Evolutionary conservation across 2,888 invertebrate genomes (phyloP).

Genomic region (Hipparchia semele): DNA sequence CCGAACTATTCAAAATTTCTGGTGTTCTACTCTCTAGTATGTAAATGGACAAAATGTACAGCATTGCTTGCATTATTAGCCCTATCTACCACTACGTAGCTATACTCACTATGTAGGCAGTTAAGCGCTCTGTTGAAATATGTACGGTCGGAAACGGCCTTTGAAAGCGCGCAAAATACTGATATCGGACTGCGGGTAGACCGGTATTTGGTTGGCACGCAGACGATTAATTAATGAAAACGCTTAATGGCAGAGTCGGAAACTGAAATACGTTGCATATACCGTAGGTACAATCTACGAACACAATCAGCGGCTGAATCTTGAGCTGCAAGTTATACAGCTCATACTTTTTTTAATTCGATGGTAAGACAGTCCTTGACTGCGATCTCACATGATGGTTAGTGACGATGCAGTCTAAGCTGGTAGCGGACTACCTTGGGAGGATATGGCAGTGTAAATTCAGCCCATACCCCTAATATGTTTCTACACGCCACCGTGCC

Average conservation of each 20-base stretch:
- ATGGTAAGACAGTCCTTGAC: too few species aligned
- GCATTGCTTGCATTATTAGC: constrained; percentile 34
- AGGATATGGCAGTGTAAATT: too few species aligned
- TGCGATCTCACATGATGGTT: too few species aligned
- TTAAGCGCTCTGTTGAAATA: constrained; percentile 46
- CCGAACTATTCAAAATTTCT: constrained; percentile 15
- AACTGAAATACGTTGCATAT: constrained; percentile 1
- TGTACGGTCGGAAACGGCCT: constrained; percentile 44
- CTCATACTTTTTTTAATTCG: too few species aligned
- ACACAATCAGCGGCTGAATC: too few species aligned
- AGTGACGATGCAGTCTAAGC: too few species aligned
- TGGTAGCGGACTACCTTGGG: too few species aligned
- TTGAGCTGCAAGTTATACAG: too few species aligned
- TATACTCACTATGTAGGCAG: constrained; percentile 12
- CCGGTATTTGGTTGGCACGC: constrained; percentile 39
- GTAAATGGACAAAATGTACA: constrained; percentile 29
- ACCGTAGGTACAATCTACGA: background rate
- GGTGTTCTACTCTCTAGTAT: constrained; percentile 4
- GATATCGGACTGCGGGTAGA: constrained; percentile 40
- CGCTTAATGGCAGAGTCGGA: constrained; percentile 25
- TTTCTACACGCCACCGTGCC: too few species aligned
- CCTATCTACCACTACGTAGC: constrained; percentile 8
- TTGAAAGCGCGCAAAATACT: constrained; percentile 51
- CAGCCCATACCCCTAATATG: too few species aligned
- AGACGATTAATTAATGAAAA: constrained; percentile 43